phyloP scores from a whole-genome alignment of 1,140 invertebrate genomes.

The Pseudomyrmex gracilis region DNA sequence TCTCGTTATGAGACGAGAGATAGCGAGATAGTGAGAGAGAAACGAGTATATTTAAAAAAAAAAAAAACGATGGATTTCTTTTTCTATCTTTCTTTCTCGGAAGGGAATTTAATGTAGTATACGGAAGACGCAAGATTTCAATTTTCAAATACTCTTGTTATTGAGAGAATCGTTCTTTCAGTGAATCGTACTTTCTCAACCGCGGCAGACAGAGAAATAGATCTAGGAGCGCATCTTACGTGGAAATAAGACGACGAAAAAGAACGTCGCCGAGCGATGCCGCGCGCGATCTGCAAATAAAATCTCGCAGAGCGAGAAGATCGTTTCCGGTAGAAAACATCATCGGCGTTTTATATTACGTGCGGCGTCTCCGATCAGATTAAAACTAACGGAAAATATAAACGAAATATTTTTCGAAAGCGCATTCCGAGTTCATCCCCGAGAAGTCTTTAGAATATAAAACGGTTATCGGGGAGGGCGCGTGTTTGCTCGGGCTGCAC shows the following conservation, averaged over 20 bases:
- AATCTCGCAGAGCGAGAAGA: constrained; percentile 5
- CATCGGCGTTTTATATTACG: not conserved
- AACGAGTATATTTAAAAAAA: constrained; percentile 9
- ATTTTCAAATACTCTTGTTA: constrained; percentile 2
- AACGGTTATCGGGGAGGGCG: constrained; percentile 26
- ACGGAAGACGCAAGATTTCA: constrained; percentile 7
- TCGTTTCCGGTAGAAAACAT: not conserved
- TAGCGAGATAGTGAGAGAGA: not conserved
- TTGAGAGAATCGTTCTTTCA: not conserved
- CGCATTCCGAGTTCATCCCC: not conserved
- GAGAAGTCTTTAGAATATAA: not conserved
- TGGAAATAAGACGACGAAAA: not conserved
- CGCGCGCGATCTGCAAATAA: constrained; percentile 43
- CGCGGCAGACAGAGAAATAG: not conserved
- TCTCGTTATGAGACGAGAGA: no score
- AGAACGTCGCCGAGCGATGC: constrained; percentile 18
- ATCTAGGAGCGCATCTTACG: constrained; percentile 5
- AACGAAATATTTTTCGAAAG: constrained; percentile 2
- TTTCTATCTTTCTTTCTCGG: not conserved
- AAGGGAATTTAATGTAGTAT: not conserved
- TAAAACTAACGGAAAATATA: not conserved
- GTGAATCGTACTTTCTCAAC: constrained; percentile 4
- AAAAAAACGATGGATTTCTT: not conserved
- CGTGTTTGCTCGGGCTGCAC: no score
- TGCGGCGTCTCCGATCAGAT: not conserved